These are phyloP conservation scores for Tenthredo notha DNA, from an alignment of 2,888 invertebrate genomes.

Conservation along the genomic window DNA sequence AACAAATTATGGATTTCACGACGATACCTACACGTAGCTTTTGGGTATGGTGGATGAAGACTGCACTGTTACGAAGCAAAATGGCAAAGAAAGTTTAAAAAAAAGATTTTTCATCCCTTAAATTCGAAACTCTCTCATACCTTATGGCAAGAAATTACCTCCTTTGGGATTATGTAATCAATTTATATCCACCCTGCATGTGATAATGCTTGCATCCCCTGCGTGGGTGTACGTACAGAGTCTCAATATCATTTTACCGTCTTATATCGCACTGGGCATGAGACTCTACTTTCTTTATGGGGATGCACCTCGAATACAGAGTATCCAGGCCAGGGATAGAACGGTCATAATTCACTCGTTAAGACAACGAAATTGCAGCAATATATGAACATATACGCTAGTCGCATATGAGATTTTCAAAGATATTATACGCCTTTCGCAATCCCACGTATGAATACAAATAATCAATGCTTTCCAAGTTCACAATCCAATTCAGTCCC, in stretches of 20 bases:
- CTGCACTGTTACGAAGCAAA: neutral
- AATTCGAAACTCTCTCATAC: neutral
- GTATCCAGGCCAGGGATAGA: neutral
- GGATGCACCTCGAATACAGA: constrained; percentile 38
- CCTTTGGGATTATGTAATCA: neutral
- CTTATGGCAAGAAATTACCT: neutral
- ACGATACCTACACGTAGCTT: neutral
- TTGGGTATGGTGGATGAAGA: neutral
- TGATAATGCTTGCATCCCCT: neutral
- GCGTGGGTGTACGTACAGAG: constrained; percentile 19
- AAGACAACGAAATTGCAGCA: neutral
- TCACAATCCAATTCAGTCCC: no score
- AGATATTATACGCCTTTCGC: neutral
- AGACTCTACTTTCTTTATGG: constrained; percentile 5
- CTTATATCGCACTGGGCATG: neutral
- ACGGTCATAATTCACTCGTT: neutral
- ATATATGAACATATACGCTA: neutral
- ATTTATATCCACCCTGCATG: neutral
- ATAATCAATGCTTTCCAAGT: neutral
- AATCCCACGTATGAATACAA: neutral
- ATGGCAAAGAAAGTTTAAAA: neutral
- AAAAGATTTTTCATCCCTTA: neutral
- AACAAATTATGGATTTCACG: neutral
- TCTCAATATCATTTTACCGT: neutral
- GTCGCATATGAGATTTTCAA: neutral